Evolutionary conservation across 2,888 invertebrate species (phyloP).

Genomic region (Anoncus sp.): DNA sequence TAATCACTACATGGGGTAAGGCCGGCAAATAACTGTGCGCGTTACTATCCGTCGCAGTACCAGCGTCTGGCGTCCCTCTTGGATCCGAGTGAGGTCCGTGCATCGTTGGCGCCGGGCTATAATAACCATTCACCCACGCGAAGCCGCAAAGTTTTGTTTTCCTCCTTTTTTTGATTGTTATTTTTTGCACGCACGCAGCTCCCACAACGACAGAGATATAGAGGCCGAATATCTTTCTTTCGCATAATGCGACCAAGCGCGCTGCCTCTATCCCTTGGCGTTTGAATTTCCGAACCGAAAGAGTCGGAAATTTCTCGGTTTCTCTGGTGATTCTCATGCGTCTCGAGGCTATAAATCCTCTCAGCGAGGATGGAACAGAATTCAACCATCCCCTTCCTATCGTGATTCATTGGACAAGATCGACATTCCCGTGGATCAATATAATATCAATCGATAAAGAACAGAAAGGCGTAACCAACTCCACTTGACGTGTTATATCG

Average conservation of each 20-base stretch:
- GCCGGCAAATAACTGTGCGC: slow-evolving; percentile 29
- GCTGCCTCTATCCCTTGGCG: slow-evolving; percentile 20
- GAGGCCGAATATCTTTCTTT: slow-evolving; percentile 9
- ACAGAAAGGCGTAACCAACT: slow-evolving; percentile 8
- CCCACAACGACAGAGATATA: slow-evolving; percentile 22
- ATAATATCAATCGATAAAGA: slow-evolving; percentile 4
- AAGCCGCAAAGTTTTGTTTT: slow-evolving; percentile 61
- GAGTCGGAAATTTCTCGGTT: slow-evolving; percentile 46
- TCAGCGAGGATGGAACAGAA: slow-evolving; percentile 19
- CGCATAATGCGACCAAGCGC: slow-evolving; percentile 20
- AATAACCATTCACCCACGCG: slow-evolving; percentile 79
- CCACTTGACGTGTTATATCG: not conserved
- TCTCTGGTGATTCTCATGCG: slow-evolving; percentile 19
- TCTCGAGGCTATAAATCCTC: slow-evolving; percentile 50
- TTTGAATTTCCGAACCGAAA: slow-evolving; percentile 34
- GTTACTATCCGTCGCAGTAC: slow-evolving; percentile 49
- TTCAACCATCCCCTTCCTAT: slow-evolving; percentile 1
- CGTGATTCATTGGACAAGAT: slow-evolving; percentile 49
- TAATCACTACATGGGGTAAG: slow-evolving; percentile 21
- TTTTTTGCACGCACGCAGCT: slow-evolving; percentile 40
- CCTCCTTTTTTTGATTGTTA: not conserved
- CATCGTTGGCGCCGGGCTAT: slow-evolving; percentile 78
- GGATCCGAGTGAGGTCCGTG: slow-evolving; percentile 63
- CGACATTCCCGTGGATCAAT: slow-evolving; percentile 42
- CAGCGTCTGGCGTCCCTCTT: slow-evolving; percentile 67